phyloP scores from a whole-genome alignment of 2,797 vertebrate genomes.

The Poeciliopsis paucimaculata region DNA sequence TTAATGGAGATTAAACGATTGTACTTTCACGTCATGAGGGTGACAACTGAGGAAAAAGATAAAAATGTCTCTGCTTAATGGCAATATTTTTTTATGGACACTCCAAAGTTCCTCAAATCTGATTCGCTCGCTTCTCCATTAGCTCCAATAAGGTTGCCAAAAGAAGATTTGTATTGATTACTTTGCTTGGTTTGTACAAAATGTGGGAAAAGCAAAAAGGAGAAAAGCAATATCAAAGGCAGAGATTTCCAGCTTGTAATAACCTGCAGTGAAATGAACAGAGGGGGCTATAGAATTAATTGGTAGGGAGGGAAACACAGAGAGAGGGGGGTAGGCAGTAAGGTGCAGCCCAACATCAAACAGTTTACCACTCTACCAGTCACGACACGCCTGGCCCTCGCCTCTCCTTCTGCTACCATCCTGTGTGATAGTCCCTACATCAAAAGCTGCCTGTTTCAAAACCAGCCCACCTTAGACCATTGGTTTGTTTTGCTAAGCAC shows the following conservation, averaged over 20 bases:
- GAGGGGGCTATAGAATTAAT: conserved; percentile 55
- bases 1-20: conserved; percentile 46
- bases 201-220: conserved; percentile 17
- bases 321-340: conserved; percentile 32
- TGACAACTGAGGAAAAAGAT: conserved; percentile 21
- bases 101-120: conserved; percentile 11
- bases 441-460: conserved; percentile 49
- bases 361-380: conserved; percentile 75
- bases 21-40: conserved; percentile 18
- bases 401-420: conserved; percentile 59
- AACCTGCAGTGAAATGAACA: conserved; percentile 63
- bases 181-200: conserved; percentile 30
- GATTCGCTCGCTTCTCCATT: conserved; percentile 20
- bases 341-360: conserved; percentile 70
- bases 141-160: conserved; percentile 21
- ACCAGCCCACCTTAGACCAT: conserved; percentile 42
- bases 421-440: conserved; percentile 62
- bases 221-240: conserved; percentile 40
- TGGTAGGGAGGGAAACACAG: conserved; percentile 49
- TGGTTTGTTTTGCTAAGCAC: conserved; percentile 52
- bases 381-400: conserved; percentile 64
- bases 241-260: conserved; percentile 38
- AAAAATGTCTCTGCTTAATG: conserved; percentile 19
- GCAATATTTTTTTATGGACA: conserved; percentile 1
- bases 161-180: conserved; percentile 36